Evolutionary conservation across 2,113 vertebrate genomes (phyloP), one percentile per base, ranked within the genome.

Genomic region (Tylochromis polylepis): DNA sequence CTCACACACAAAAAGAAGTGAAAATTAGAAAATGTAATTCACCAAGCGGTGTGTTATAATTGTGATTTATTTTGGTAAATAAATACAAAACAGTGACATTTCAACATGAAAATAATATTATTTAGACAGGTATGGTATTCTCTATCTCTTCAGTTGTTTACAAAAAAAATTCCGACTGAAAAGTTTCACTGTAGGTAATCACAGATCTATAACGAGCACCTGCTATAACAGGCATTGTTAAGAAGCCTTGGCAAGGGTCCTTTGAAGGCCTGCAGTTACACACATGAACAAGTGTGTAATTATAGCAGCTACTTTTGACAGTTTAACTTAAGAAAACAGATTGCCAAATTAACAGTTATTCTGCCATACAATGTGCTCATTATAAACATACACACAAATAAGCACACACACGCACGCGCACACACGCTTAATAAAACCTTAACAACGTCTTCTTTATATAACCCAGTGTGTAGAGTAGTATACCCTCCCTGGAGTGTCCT

Each of bases 21-120:
- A 34, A 77, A 51, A 34, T 14, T 14, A n/a, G 29, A 34, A 77
- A 31, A 77, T 77, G 16, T 53, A 77, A 58, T 46, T 34, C n/a
- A 83, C 75, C 24, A 58, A 58, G 16, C 5, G 14, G 38, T 15
- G 16, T 90, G 90, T 90, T 86, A 53, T 87, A 91, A 93, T 79
- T 87, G 59, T 53, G 55, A 41, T 95, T 96, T 95, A 95, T 95
- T 96, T 93, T 91, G 87, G 58, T 93, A 96, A 93, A 94, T 94
- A 91, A 94, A 93, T 95, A 96, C 93, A 96, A 95, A 95, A 95
- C 93, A 93, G 87, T 91, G 72, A 94, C 90, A 85, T 92, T 83
- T 83, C 22, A 91, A 91, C 91, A 93, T 89, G 88, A 94, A 96
- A 94, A 95, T 93, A 93, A 93, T 82, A 88, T 89, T 70, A 82